Evolutionary conservation across 2,888 invertebrate genomes (phyloP), one percentile per base, ranked within the genome.

Genomic region (Julus scandinavius): DNA sequence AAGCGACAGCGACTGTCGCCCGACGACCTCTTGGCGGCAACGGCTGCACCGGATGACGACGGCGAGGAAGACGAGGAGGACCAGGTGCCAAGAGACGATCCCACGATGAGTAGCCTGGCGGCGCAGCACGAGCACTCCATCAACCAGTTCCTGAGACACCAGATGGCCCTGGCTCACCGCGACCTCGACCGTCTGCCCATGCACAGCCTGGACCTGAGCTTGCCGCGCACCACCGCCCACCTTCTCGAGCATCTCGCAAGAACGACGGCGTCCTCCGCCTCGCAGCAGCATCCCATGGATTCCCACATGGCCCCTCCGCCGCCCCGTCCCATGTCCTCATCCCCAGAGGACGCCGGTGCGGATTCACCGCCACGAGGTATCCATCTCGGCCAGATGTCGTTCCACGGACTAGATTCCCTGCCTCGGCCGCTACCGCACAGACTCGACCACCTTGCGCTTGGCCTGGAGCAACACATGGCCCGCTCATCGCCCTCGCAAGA

Each of bases 181-280:
- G 85, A 83, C 49, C 45, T 88, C 11, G 88, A 88, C 17, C 88
- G 85, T 2, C 20, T 88, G 1, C 85, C 88, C 11, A 49, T 88
- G 85, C 88, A 88, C 54, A 88, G 88, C 80, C 58, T 88, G 38
- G 88, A 88, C 50, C 50, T 88, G 45, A 88, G 85, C 45, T 15
- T 88, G 49, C 88, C 88, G 6, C 49, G 88, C 9, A 50, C 85
- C 17, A 85, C 85, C 20, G 85, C 63, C 11, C 83, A 88, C 80
- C 20, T 88, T 2, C 58, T 88, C 85, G 88, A 88, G 20, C 88
- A 88, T 58, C 58, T 88, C 0, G 49, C 88, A 1, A 17, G 85
- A 17, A 85, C 49, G 6, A 58, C 85, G 45, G 38, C 88, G 7
- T 38, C 41, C 0, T 11, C 29, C 3, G 40, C 83, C 5, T 50